These are phyloP conservation scores for Equus quagga DNA, from an alignment of 2,113 vertebrate species.

Conservation along the genomic window DNA sequence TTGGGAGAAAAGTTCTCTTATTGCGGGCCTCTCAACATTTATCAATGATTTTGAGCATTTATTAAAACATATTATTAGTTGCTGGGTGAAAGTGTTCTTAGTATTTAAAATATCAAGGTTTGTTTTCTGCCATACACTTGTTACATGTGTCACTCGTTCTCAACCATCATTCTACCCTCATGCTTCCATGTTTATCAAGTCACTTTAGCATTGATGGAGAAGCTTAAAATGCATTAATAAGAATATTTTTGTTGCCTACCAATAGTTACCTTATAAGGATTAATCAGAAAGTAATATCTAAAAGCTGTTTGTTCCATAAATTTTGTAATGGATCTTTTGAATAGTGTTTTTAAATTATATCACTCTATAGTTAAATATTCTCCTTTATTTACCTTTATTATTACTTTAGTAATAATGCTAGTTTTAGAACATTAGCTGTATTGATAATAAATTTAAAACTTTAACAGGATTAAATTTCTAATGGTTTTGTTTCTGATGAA, in stretches of 20 bases:
- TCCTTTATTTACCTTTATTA: constrained; percentile 1
- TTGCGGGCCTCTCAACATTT: not conserved
- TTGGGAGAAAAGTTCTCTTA: not conserved
- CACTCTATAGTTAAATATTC: not conserved
- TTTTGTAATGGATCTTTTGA: constrained; percentile 32
- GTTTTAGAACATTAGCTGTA: constrained; percentile 30
- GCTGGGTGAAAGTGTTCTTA: not conserved
- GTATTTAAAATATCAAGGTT: not conserved
- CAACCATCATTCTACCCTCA: not conserved
- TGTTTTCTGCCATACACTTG: not conserved
- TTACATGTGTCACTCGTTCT: not conserved
- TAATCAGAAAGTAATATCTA: not conserved
- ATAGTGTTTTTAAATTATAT: constrained; percentile 15
- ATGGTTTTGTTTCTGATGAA: constrained; percentile 18
- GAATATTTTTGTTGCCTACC: constrained; percentile 1
- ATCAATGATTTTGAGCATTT: not conserved
- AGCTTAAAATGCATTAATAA: constrained; percentile 10
- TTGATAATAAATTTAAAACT: constrained; percentile 17
- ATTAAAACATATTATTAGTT: not conserved
- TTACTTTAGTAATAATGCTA: not conserved
- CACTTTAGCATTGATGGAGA: not conserved
- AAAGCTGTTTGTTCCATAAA: not conserved
- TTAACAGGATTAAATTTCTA: constrained; percentile 25
- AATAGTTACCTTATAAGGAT: not conserved
- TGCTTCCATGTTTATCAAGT: not conserved